A percentile compares a stretch with the other conserved stretches of the same genome.
Evolutionary conservation across 2,113 vertebrate species (phyloP).

Genomic region (Xyrauchen texanus): DNA sequence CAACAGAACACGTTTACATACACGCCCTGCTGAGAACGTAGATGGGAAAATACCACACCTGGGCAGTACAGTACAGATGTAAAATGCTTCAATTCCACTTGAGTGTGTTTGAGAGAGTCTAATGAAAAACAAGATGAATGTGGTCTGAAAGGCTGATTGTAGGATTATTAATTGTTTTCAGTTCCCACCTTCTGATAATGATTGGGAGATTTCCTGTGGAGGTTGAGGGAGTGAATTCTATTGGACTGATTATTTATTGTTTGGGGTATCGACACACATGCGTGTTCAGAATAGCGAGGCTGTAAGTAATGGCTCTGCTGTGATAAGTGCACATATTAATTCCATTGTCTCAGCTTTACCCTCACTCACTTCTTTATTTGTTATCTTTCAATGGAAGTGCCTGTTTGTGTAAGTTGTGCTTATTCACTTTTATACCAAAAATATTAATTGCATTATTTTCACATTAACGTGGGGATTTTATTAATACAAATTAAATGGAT

Average conservation of each 20-base stretch:
- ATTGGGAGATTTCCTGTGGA: conserved; percentile 25
- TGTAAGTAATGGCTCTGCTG: conserved; percentile 21
- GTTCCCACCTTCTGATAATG: conserved; percentile 29
- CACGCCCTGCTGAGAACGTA: no score
- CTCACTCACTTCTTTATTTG: conserved; percentile 10
- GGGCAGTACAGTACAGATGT: no score
- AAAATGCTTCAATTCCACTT: no score
- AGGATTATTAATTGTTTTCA: conserved; percentile 39
- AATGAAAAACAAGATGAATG: conserved; percentile 34
- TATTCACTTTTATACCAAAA: conserved; percentile 8
- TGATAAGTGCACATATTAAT: conserved; percentile 28
- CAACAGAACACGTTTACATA: no score
- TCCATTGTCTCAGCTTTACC: conserved; percentile 18
- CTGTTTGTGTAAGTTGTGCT: background rate
- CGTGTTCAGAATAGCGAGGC: conserved; percentile 33
- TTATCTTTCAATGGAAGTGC: conserved; percentile 18
- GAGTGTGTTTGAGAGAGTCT: background rate
- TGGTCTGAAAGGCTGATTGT: conserved; percentile 27
- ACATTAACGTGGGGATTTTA: background rate
- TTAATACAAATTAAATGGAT: background rate
- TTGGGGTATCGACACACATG: conserved; percentile 17
- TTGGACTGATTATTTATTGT: conserved; percentile 40
- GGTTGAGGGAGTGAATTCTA: conserved; percentile 25
- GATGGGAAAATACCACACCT: no score
- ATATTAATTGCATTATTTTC: background rate